Conservation (phyloP, 2,888 invertebrate species). For the Colostygia pectinataria region DNA sequence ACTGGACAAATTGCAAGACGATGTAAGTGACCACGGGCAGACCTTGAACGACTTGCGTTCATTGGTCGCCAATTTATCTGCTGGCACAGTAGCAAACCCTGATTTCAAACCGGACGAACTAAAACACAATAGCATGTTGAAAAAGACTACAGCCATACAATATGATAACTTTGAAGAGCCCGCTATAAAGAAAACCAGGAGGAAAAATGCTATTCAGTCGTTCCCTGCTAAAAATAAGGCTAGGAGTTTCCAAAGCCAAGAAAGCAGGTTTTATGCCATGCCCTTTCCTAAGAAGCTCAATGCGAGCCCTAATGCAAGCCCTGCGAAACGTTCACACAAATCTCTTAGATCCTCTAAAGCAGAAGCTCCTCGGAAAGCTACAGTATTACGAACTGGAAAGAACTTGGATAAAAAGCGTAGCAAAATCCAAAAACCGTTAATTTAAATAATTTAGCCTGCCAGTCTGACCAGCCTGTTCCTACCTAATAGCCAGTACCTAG, state of each 20-base stretch:
- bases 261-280: constrained; percentile 16
- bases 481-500: background rate
- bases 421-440: constrained; percentile 15
- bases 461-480: background rate
- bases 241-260: constrained; percentile 40
- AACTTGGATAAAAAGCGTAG: constrained; percentile 39
- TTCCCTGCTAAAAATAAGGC: constrained; percentile 44
- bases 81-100: constrained; percentile 36
- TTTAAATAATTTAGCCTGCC: background rate
- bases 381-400: constrained; percentile 41
- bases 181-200: constrained; percentile 36
- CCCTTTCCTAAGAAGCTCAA: background rate
- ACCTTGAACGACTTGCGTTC: constrained; percentile 57
- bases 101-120: constrained; percentile 36
- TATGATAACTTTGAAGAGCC: constrained; percentile 38
- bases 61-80: constrained; percentile 52
- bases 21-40: constrained; percentile 57
- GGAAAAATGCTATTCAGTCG: constrained; percentile 38
- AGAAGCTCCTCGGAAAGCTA: constrained; percentile 47
- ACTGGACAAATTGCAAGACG: constrained; percentile 62
- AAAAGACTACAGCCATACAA: constrained; percentile 45
- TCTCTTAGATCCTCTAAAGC: constrained; percentile 40
- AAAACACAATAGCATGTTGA: constrained; percentile 34
- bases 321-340: constrained; percentile 29
- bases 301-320: constrained; percentile 29